phyloP scores from a whole-genome alignment of 1,140 invertebrate species.

The Euborellia annulipes region DNA sequence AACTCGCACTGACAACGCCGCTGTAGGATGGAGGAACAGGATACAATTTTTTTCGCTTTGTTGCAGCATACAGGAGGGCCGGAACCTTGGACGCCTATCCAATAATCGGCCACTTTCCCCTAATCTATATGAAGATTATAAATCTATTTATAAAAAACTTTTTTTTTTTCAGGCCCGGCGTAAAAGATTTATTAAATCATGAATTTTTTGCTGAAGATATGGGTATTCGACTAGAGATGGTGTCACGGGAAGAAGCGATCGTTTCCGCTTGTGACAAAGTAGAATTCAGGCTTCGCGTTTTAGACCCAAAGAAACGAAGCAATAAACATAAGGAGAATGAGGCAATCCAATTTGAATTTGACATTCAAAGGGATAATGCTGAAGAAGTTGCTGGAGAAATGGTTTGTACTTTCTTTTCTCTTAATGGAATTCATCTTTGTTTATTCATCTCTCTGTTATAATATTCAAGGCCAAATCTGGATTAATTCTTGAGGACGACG shows the following conservation, averaged over 20 bases:
- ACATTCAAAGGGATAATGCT: slow-evolving; percentile 80
- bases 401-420: slow-evolving; percentile 30
- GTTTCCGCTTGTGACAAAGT: slow-evolving; percentile 40
- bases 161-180: slow-evolving; percentile 50
- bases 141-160: too few species aligned
- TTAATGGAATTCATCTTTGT: too few species aligned
- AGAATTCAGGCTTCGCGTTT: slow-evolving; percentile 81
- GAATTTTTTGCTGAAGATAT: slow-evolving; percentile 97
- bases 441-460: slow-evolving; percentile 2
- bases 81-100: too few species aligned
- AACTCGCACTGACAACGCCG: too few species aligned
- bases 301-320: slow-evolving; percentile 92
- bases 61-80: too few species aligned
- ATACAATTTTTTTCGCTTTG: too few species aligned
- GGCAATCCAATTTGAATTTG: slow-evolving; percentile 98
- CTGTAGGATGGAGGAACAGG: too few species aligned
- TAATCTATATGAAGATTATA: too few species aligned
- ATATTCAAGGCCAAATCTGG: slow-evolving; percentile 56
- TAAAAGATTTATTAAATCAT: slow-evolving; percentile 87
- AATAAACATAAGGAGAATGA: slow-evolving; percentile 98
- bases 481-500: slow-evolving; percentile 81
- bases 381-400: slow-evolving; percentile 94
- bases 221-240: slow-evolving; percentile 85
- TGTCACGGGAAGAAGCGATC: slow-evolving; percentile 50
- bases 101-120: too few species aligned